phyloP scores from a whole-genome alignment of 2,888 invertebrate species.

The Megaustenia siamemsis region DNA sequence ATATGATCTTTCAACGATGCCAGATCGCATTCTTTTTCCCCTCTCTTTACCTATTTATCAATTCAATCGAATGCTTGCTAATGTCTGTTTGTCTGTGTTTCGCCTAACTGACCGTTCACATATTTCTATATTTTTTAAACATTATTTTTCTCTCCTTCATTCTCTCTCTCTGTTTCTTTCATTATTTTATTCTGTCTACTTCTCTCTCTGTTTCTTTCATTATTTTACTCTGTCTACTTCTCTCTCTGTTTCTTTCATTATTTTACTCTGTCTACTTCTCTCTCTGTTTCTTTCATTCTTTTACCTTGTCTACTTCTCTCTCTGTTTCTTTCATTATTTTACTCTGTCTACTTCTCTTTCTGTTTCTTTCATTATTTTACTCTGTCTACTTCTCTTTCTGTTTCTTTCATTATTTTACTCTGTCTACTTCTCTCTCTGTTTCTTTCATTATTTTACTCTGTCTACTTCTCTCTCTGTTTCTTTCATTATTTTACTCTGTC shows the following conservation, averaged over 20 bases:
- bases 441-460: background rate
- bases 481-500: background rate
- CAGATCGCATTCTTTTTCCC: no score
- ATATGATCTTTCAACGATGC: no score
- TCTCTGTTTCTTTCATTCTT: background rate
- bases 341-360: background rate
- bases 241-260: background rate
- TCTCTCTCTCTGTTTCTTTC: background rate
- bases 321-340: background rate
- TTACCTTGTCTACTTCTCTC: background rate
- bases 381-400: background rate
- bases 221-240: constrained; percentile 2
- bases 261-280: background rate
- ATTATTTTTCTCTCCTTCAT: background rate
- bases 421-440: background rate
- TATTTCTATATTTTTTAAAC: background rate
- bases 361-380: background rate
- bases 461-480: background rate
- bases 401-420: background rate
- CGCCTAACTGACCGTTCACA: no score
- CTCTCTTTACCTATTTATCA: no score
- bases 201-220: background rate
- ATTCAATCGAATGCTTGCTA: no score
- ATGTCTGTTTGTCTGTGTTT: no score
- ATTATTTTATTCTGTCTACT: background rate